Evolutionary conservation across 2,797 vertebrate species (phyloP), one percentile per base, ranked within the genome.

Genomic region (Schizopygopsis malacanthus): DNA sequence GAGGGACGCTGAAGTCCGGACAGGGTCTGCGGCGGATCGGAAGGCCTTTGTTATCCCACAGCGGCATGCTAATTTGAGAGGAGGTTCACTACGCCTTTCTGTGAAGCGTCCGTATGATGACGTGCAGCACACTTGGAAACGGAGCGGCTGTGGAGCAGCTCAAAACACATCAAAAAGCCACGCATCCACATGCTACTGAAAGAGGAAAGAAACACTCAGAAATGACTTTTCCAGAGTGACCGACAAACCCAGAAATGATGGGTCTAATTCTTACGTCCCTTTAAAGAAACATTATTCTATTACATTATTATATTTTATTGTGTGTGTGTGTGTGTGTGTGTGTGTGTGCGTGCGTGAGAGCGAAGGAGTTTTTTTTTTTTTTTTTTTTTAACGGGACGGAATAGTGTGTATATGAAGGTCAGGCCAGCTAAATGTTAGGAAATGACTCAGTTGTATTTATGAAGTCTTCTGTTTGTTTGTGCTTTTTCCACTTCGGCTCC

Each of bases 91-190:
- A 84, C 77, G 90, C 83, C 88, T 90, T 93, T 95, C 93, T 93
- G 91, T 95, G 94, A 94, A 93, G 92, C 93, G 92, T 92, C 93
- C 90, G 88, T 63, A 88, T 92, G 90, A 95, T 95, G 93, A 95
- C 94, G 93, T 95, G 92, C 92, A 91, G 90, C 94, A 91, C 93
- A 93, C 92, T 95, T 93, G 89, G 94, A 92, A 92, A 93, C 92
- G 92, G 91, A 92, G 93, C 94, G 95, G 94, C 94, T 96, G 95
- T 90, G 93, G 94, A 93, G 93, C 93, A 95, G 95, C 93, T 95
- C 94, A 93, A 92, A 94, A 95, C 94, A 95, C 95, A 96, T 96
- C 95, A 96, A 95, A 96, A 93, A 92, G 89, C 90, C 89, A 84
- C 88, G 90, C 92, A 92, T 90, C 87, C 92, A 93, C 93, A 89